Conservation (phyloP, 2,888 invertebrate species). For the Scaptomyza tumidula region DNA sequence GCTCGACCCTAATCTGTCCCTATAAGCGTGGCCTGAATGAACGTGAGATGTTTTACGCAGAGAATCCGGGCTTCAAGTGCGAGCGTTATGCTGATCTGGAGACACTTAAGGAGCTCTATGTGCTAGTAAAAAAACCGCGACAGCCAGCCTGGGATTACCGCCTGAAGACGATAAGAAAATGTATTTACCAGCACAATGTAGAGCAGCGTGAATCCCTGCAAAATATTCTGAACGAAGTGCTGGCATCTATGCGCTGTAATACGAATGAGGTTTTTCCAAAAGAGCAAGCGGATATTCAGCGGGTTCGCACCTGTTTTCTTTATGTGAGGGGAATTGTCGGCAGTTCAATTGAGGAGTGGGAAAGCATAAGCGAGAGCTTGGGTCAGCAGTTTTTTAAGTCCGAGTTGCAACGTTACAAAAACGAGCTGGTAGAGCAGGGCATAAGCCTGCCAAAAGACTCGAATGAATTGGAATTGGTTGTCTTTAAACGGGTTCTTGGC, state of each 20-base stretch:
- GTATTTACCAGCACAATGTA: slow-evolving; percentile 29
- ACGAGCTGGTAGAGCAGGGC: slow-evolving; percentile 6
- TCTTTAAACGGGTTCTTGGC: slow-evolving; percentile 44
- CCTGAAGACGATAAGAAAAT: slow-evolving; percentile 34
- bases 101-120: slow-evolving; percentile 53
- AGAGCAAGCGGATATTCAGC: slow-evolving; percentile 42
- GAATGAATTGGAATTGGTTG: slow-evolving; percentile 9
- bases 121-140: slow-evolving; percentile 61
- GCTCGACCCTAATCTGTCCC: slow-evolving; percentile 42
- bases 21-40: slow-evolving; percentile 60
- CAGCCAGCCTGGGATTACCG: slow-evolving; percentile 60
- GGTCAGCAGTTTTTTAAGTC: slow-evolving; percentile 65
- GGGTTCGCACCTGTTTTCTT: slow-evolving; percentile 57
- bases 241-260: slow-evolving; percentile 49
- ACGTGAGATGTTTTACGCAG: slow-evolving; percentile 56
- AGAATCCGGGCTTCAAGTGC: slow-evolving; percentile 56
- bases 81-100: slow-evolving; percentile 63
- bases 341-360: slow-evolving; percentile 73
- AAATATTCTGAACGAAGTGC: slow-evolving; percentile 29
- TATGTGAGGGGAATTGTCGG: slow-evolving; percentile 72
- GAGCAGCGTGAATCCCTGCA: slow-evolving; percentile 42
- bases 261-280: slow-evolving; percentile 35
- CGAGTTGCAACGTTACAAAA: slow-evolving; percentile 48
- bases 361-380: slow-evolving; percentile 50
- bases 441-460: slow-evolving; percentile 14